phyloP scores from a whole-genome alignment of 2,113 vertebrate species.

The Bubo blakistoni region DNA sequence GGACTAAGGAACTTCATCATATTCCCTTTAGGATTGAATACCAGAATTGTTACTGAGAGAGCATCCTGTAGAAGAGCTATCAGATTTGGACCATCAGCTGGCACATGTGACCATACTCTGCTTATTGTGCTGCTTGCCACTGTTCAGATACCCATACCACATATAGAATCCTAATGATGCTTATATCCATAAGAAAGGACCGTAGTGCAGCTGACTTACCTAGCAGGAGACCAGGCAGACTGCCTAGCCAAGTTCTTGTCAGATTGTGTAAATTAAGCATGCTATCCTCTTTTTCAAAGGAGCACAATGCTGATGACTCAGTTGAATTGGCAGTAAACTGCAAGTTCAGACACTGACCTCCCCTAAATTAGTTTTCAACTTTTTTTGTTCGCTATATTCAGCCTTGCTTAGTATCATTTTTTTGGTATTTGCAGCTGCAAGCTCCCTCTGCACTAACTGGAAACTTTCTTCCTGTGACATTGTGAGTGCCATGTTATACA shows the following conservation, averaged over 20 bases:
- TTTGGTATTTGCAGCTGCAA: background rate
- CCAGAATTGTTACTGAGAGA: background rate
- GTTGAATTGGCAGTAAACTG: slow-evolving; percentile 21
- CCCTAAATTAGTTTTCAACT: background rate
- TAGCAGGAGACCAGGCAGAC: slow-evolving; percentile 1
- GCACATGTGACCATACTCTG: background rate
- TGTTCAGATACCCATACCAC: background rate
- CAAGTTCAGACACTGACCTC: background rate
- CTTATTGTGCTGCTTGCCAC: background rate
- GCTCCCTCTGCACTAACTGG: background rate
- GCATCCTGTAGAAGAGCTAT: background rate
- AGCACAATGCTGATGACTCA: background rate
- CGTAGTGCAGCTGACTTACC: background rate
- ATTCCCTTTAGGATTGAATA: background rate
- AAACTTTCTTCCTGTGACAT: background rate
- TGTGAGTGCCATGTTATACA: rapidly evolving
- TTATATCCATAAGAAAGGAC: slow-evolving; percentile 20
- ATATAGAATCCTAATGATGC: slow-evolving; percentile 19
- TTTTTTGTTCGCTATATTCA: background rate
- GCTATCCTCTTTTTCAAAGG: background rate
- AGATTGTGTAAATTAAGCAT: background rate
- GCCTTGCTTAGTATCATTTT: background rate
- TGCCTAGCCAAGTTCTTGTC: slow-evolving; percentile 5
- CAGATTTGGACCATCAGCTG: background rate
- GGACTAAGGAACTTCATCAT: background rate